phyloP scores from a whole-genome alignment of 2,888 invertebrate genomes.

The Scaptomyza caliginosa region DNA sequence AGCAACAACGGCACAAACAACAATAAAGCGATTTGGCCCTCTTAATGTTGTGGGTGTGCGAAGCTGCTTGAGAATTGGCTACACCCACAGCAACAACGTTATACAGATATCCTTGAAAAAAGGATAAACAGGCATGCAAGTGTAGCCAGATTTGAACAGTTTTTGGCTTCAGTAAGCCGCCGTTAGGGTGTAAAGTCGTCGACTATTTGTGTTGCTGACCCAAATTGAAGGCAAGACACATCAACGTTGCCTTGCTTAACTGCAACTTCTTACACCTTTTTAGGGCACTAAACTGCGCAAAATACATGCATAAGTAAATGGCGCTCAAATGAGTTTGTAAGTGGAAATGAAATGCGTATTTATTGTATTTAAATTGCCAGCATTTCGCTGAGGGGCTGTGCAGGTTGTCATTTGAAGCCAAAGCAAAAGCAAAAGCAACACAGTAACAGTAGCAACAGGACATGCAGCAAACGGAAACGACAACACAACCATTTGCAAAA shows the following conservation, averaged over 20 bases:
- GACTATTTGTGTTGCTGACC: constrained; percentile 37
- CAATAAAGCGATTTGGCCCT: constrained; percentile 70
- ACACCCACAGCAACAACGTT: constrained; percentile 25
- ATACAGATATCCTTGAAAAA: constrained; percentile 14
- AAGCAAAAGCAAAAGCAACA: constrained; percentile 4
- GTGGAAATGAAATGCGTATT: constrained; percentile 77
- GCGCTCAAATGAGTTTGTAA: constrained; percentile 74
- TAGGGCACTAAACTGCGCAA: constrained; percentile 42
- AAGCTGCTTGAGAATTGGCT: constrained; percentile 37
- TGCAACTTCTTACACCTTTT: constrained; percentile 69
- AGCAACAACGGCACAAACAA: constrained; percentile 52
- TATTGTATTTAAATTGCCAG: constrained; percentile 75
- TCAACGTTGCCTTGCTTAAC: constrained; percentile 25
- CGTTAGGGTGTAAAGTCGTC: constrained; percentile 33
- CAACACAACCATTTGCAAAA: constrained; percentile 60
- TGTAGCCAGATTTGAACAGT: neutral
- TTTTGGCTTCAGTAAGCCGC: neutral
- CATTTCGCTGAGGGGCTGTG: constrained; percentile 23
- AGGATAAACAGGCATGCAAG: neutral
- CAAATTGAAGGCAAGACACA: constrained; percentile 37
- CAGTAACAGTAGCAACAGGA: constrained; percentile 27
- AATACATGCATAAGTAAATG: constrained; percentile 72
- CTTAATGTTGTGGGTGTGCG: constrained; percentile 60
- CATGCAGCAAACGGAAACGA: constrained; percentile 67
- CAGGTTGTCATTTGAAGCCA: constrained; percentile 28